Conservation (phyloP, 2,888 invertebrate species). For the Stegophylla sp. region DNA sequence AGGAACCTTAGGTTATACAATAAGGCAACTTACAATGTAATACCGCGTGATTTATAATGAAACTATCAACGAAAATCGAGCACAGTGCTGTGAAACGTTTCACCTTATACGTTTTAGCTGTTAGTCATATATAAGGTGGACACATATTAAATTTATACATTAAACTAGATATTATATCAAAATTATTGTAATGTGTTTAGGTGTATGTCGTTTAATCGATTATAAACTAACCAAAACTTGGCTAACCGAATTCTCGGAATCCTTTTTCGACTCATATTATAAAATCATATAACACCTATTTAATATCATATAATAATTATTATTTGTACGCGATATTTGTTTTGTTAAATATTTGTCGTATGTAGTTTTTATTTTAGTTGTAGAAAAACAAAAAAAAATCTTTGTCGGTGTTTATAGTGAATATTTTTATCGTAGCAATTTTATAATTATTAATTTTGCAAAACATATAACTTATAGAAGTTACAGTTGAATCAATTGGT, state of each 20-base stretch:
- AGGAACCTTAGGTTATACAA: background rate
- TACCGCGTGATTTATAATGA: conserved; percentile 3
- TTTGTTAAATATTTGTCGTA: conserved; percentile 6
- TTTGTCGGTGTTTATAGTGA: conserved; percentile 12
- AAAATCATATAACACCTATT: background rate
- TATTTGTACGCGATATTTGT: conserved; percentile 21
- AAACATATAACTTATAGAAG: conserved; percentile 33
- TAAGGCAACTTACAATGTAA: background rate
- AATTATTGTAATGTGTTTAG: background rate
- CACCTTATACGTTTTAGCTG: conserved; percentile 30
- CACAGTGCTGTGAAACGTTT: conserved; percentile 49
- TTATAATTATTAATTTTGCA: conserved; percentile 16
- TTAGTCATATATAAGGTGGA: conserved; percentile 32
- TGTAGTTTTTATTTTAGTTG: conserved; percentile 18
- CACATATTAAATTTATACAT: conserved; percentile 1
- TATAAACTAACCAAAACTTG: conserved; percentile 28
- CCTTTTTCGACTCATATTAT: conserved; percentile 1
- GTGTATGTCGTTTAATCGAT: conserved; percentile 9
- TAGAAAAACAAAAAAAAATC: too few relatives aligned
- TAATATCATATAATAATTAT: background rate
- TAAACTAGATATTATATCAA: background rate
- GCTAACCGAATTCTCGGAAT: conserved; percentile 35
- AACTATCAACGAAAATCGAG: conserved; percentile 21
- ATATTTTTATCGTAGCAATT: conserved; percentile 42
- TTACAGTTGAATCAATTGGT: conserved; percentile 57